A percentile compares a stretch with the other conserved stretches of the same genome.
phyloP scores from a whole-genome alignment of 2,888 invertebrate species.

The Sepiola atlantica region DNA sequence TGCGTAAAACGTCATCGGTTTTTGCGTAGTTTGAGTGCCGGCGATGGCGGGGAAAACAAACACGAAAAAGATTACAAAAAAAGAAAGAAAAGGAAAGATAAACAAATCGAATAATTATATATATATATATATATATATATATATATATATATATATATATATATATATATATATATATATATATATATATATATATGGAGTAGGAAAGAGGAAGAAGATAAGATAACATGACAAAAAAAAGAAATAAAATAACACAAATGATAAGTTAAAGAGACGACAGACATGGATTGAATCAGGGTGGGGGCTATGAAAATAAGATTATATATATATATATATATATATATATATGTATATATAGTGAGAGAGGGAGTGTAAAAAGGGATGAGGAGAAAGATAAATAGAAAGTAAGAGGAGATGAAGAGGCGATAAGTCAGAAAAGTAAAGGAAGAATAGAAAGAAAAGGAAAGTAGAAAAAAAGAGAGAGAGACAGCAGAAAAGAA shows the following conservation, averaged over 20 bases:
- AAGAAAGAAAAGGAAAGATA: background rate
- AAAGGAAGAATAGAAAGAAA: background rate
- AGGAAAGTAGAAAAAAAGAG: background rate
- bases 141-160: too few relatives aligned
- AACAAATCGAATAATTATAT: background rate
- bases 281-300: too few relatives aligned
- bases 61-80: background rate
- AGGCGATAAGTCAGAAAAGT: too few relatives aligned
- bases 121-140: too few relatives aligned
- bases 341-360: too few relatives aligned
- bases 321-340: too few relatives aligned
- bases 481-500: background rate
- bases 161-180: too few relatives aligned
- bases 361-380: too few relatives aligned
- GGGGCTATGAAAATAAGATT: too few relatives aligned
- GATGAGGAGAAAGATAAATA: too few relatives aligned
- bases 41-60: background rate
- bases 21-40: constrained; percentile 49
- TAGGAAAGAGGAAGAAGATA: background rate
- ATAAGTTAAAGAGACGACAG: background rate
- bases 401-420: too few relatives aligned
- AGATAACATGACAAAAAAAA: background rate
- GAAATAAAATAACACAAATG: background rate
- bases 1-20: constrained; percentile 60
- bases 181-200: background rate